Evolutionary conservation across 2,797 vertebrate species (phyloP), one percentile per base, ranked within the genome.

Genomic region (Phoeniculus purpureus): DNA sequence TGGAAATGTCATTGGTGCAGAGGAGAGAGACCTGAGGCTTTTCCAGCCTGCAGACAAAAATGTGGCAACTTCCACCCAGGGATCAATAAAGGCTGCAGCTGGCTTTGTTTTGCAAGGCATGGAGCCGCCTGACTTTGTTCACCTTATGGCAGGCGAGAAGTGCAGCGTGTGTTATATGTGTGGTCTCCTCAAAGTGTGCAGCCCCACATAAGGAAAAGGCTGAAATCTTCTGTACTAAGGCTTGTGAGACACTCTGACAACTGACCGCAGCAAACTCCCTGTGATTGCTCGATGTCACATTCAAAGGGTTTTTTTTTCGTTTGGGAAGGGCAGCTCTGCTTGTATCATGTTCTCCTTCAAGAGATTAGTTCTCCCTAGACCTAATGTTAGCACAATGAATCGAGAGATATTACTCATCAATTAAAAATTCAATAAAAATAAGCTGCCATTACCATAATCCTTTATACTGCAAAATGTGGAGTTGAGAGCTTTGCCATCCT

Each of bases 341-440:
- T 76, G 15, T 74, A 68, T 92, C 77, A 6, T 54, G 29, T 32
- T 92, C 65, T 84, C 74, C 74, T 92, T 95, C 62, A 81, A 55
- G 90, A 82, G 77, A 92, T 88, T 93, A 94, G 83, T 70, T 92
- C 62, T 94, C 70, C 70, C 73, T 72, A 65, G 59, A 64, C 70
- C 79, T 93, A 86, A 81, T 75, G 66, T 83, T 90, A 90, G 81
- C 66, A 74, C 50, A 78, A 51, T 1, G 13, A 72, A 37, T 59
- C 75, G 81, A 87, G 66, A 88, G 70, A 86, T 77, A 78, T 20
- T 84, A 48, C 52, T 87, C 72, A 75, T 90, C 84, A 95, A 95
- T 96, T 94, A 96, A 95, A 94, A 93, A 93, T 94, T 93, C 90
- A 90, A 58, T 87, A 85, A 66, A 58, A 62, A 60, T 65, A 73